A percentile compares a stretch with the other conserved stretches of the same genome.
Conservation (phyloP, 1,140 invertebrate genomes). For the Planococcus citri region DNA sequence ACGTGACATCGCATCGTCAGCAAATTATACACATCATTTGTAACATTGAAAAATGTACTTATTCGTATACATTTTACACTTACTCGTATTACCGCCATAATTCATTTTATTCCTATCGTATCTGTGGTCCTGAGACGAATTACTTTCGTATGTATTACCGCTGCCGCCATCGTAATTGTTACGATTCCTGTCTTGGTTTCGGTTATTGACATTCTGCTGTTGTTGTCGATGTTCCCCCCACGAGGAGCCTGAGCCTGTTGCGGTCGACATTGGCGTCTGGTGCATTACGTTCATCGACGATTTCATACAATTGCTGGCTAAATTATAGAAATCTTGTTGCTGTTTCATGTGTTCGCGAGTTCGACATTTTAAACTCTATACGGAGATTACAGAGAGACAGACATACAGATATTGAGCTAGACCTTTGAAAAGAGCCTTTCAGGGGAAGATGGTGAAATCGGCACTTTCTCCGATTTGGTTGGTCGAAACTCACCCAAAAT, state of each 20-base stretch:
- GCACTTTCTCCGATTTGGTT: too few species aligned
- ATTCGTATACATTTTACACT: not conserved
- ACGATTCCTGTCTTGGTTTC: not conserved
- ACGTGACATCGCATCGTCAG: too few species aligned
- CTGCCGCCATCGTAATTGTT: too few species aligned
- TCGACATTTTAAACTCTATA: conserved; percentile 8
- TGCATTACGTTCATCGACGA: not conserved
- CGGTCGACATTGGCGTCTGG: not conserved
- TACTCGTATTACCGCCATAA: not conserved
- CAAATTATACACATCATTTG: not conserved
- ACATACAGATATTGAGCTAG: too few species aligned
- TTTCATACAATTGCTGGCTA: conserved; percentile 7
- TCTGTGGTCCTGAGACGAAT: too few species aligned
- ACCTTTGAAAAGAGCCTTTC: too few species aligned
- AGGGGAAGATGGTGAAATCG: too few species aligned
- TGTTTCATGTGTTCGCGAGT: conserved; percentile 14
- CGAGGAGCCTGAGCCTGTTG: not conserved
- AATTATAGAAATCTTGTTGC: conserved; percentile 14
- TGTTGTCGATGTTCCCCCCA: not conserved
- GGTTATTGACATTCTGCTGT: not conserved
- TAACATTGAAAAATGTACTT: not conserved
- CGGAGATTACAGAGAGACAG: too few species aligned
- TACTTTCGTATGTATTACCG: too few species aligned
- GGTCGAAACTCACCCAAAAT: too few species aligned
- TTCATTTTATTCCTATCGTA: not conserved